phyloP scores from a whole-genome alignment of 2,797 vertebrate genomes.

The Scolopax rusticola region DNA sequence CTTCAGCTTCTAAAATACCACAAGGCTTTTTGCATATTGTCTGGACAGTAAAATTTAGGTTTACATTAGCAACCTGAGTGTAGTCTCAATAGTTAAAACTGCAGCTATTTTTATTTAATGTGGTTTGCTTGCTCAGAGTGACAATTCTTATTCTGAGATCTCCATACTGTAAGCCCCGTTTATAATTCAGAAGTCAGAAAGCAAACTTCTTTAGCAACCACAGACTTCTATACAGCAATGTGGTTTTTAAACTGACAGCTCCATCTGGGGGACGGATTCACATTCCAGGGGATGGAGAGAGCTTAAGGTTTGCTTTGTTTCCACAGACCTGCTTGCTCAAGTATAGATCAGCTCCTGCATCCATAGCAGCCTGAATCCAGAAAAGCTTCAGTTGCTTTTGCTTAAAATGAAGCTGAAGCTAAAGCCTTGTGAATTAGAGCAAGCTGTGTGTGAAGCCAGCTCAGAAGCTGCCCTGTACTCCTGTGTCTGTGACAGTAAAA shows the following conservation, averaged over 20 bases:
- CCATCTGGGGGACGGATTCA: not conserved
- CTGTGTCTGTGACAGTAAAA: not conserved
- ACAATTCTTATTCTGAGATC: not conserved
- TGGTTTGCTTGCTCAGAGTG: not conserved
- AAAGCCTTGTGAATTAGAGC: not conserved
- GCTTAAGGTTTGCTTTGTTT: not conserved
- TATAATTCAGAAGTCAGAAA: not conserved
- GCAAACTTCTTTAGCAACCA: not conserved
- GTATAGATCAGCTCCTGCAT: not conserved
- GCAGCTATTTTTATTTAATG: not conserved
- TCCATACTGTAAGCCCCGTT: not conserved
- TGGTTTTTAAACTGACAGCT: not conserved
- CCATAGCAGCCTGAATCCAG: not conserved
- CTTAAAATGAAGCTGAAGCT: not conserved
- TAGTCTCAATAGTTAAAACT: not conserved
- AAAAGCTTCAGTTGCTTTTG: not conserved
- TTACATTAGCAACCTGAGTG: not conserved
- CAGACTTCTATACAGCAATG: not conserved
- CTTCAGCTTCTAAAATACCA: not conserved
- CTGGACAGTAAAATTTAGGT: not conserved
- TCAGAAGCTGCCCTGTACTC: not conserved
- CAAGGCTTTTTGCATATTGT: not conserved
- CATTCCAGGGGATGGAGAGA: rapidly evolving
- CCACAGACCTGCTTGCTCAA: not conserved
- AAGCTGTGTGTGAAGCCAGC: rapidly evolving